Evolutionary conservation across 2,113 vertebrate species (phyloP), one percentile per base, ranked within the genome.

Genomic region (Gila orcuttii): DNA sequence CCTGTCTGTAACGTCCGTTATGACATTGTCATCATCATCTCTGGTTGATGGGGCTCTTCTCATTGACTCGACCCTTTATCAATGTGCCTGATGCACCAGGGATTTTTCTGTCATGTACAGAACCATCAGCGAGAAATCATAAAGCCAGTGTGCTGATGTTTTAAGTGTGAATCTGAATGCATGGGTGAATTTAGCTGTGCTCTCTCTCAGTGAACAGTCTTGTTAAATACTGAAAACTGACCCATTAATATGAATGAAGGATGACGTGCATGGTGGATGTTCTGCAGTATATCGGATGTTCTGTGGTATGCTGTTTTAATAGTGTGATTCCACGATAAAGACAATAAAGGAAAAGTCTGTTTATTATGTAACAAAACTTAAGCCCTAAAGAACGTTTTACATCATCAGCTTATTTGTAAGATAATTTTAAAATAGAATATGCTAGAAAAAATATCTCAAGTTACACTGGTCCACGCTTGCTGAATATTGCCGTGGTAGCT

Each of bases 271-370:
- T 84, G 62, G 66, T 69, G 76, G 83, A 77, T 76, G 66, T 86
- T 79, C 60, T 77, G 50, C 85, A 52, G 42, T 77, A 66, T 87
- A 77, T 87, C 55, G 80, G 75, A 76, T 83, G n/a, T n/a, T n/a
- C n/a, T n/a, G 11, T 88, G 79, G 59, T 59, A 73, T 86, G 84
- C 81, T n/a, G 79, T 52, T 76, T 81, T 47, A 83, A 78, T 73
- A 79, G 39, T 73, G 66, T 86, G n/a, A 76, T 33, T 62, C n/a
- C n/a, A 83, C 47, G 64, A 73, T 86, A 76, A 82, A 82, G 79
- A 82, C 77, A 79, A 81, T 55, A 81, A 81, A 88, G 57, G 75
- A 84, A 81, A 80, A 45, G 84, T 80, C 33, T 79, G 68, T 81
- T 84, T 86, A 81, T 81, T 47, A 81, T 23, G 31, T 66, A 39